Evolutionary conservation across 2,113 vertebrate genomes (phyloP), one percentile per base, ranked within the genome.

Genomic region (Labrus mixtus): DNA sequence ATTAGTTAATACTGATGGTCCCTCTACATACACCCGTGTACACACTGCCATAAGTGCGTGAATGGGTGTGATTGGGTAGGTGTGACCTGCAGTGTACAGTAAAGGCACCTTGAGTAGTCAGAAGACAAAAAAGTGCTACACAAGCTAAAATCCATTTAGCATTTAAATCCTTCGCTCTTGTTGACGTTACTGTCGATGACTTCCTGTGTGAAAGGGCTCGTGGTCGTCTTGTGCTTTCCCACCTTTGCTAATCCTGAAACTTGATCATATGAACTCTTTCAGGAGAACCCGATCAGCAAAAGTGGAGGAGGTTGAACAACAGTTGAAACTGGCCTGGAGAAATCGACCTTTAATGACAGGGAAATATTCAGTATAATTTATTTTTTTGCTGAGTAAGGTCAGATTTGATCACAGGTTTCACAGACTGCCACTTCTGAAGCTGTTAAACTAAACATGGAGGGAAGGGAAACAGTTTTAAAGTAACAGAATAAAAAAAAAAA

Each of bases 351-450:
- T 41, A 75, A 66, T 58, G 43, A 58, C 72, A 66, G 62, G 79
- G 56, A 66, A 71, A 76, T 62, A 77, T 22, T n/a, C 11, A 61
- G 9, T 13, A 55, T 50, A 67, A 71, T 77, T 77, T 45, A 50
- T 55, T 67, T 67, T 72, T 73, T 82, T 73, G 62, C 68, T 57
- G 62, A 41, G 16, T 8, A 39, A 41, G 29, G 48, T 70, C 5
- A 7, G 29, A 57, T 76, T 77, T 77, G 57, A 68, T 60, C 7
- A 6, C 46, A 54, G 56, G 37, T 33, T 55, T 61, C 53, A 76
- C 48, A 36, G 43, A 65, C 16, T 57, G 64, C 64, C 23, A 54
- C 63, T 67, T 41, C 37, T 67, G 57, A 79, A 68, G 53, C 64
- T 59, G 46, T 64, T 64, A 39, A 60, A 53, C n/a, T 12, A 56